Base-by-base conservation (phyloP, 2,113 vertebrate species). In the Campylomormyrus numenius region DNA sequence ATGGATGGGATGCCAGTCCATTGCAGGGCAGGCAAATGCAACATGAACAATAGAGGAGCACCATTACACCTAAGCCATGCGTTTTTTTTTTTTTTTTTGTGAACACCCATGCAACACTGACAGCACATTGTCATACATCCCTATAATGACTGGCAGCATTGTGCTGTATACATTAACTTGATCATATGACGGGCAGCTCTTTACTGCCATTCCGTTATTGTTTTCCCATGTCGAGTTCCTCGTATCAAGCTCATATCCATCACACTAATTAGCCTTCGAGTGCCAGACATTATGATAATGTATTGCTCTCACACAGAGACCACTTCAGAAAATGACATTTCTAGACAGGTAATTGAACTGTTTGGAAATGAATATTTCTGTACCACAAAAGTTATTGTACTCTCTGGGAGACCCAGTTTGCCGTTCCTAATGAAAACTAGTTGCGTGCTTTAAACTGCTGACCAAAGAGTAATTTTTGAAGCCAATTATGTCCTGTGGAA, bases 231-330 rank as follows among this genome's bases (percentile, higher is more conserved):
- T 92, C 91, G 91, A 92, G 92, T 92, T 92, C 2, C 58, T 92
- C 92, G 93, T 91, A 91, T 89, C 83, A 2, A n/a, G 48, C 85
- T 27, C 56, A 46, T 80, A 91, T 91, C 92, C 91, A 91, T 49
- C 87, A 49, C 56, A 91, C 89, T 94, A 93, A 94, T 95, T 94
- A 94, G 90, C 89, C 80, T n/a, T 70, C 89, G 89, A 92, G 91
- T 90, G 31, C 24, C 70, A 90, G 89, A n/a, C 83, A 89, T 90
- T 89, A 89, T 27, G 39, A 46, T 89, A 89, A 90, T 89, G 90
- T 91, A 93, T 92, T 90, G 62, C 66, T 87, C 91, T 92, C 70
- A 74, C 86, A 88, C 70, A 45, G 42, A 88, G 58, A 77, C 74
- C 56, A 85, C 52, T 88, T 70, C 46, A 86, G 56, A 62, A 88